Conservation (phyloP, 2,797 vertebrate species). For the Gambelia wislizenii region DNA sequence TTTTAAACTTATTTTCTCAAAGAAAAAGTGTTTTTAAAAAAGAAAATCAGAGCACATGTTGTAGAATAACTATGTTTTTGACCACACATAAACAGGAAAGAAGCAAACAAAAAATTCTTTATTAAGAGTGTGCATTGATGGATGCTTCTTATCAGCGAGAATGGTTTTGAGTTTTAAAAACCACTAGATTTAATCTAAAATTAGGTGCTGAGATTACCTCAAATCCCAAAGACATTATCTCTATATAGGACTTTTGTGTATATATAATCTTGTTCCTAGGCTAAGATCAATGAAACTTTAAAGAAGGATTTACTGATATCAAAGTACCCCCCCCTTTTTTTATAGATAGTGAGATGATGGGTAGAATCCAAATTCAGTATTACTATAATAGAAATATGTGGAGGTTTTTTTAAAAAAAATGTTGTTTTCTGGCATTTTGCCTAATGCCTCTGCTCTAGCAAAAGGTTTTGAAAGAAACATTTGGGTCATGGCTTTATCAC, state of each 20-base stretch:
- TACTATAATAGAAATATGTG: constrained; percentile 58
- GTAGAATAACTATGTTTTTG: constrained; percentile 39
- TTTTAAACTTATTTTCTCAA: no score
- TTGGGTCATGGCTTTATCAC: not conserved
- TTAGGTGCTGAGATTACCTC: constrained; percentile 79
- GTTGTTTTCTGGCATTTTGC: constrained; percentile 15
- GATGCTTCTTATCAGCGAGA: constrained; percentile 69
- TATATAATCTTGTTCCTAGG: constrained; percentile 78
- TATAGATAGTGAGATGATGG: constrained; percentile 73
- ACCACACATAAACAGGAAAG: constrained; percentile 60
- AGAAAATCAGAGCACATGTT: not conserved
- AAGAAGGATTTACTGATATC: constrained; percentile 81
- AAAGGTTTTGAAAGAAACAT: constrained; percentile 34
- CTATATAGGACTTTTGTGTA: constrained; percentile 71
- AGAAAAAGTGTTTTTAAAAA: not conserved
- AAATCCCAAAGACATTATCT: constrained; percentile 80
- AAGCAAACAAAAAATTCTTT: constrained; percentile 62
- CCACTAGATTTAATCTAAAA: constrained; percentile 83
- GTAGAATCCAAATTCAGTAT: constrained; percentile 20
- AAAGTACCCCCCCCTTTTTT: constrained; percentile 69
- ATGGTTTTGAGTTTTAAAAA: constrained; percentile 68
- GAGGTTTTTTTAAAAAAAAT: not conserved
- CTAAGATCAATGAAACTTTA: constrained; percentile 84
- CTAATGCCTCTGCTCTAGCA: constrained; percentile 36
- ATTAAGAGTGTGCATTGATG: constrained; percentile 74